These are phyloP conservation scores for Actinopyga echinites DNA, from an alignment of 53 echinoderm and acorn worm genomes.

Conservation along the genomic window DNA sequence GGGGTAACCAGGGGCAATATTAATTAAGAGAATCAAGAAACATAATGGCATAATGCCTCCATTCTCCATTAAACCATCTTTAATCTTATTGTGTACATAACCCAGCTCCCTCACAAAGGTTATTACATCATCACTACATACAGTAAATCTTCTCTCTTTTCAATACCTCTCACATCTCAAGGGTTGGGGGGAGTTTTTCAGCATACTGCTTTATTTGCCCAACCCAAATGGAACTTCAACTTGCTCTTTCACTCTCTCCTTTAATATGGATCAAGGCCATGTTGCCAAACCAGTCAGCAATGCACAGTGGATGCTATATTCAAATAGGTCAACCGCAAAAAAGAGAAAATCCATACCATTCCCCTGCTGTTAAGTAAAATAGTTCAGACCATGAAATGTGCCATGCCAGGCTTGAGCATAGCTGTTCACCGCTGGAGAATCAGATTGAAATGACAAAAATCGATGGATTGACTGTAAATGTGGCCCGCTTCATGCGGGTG, in stretches of 20 bases:
- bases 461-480: constrained; percentile 24
- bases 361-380: constrained; percentile 25
- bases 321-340: constrained; percentile 40
- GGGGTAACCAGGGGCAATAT: too few species aligned
- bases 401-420: constrained; percentile 26
- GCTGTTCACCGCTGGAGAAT: neutral
- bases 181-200: neutral
- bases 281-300: neutral
- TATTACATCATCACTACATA: too few species aligned
- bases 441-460: constrained; percentile 14
- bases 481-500: constrained; percentile 24
- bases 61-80: too few species aligned
- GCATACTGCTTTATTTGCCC: constrained; percentile 38
- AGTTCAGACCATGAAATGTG: constrained; percentile 14
- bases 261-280: constrained; percentile 41
- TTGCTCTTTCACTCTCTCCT: neutral
- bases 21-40: too few species aligned
- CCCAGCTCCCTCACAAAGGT: too few species aligned
- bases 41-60: too few species aligned
- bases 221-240: constrained; percentile 1
- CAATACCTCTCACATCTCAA: too few species aligned
- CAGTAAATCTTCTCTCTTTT: too few species aligned
- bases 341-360: constrained; percentile 29
- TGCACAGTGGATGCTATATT: constrained; percentile 19
- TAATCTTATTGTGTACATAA: too few species aligned